Conservation (phyloP, 1,140 invertebrate genomes). For the Zophobas atratus region DNA sequence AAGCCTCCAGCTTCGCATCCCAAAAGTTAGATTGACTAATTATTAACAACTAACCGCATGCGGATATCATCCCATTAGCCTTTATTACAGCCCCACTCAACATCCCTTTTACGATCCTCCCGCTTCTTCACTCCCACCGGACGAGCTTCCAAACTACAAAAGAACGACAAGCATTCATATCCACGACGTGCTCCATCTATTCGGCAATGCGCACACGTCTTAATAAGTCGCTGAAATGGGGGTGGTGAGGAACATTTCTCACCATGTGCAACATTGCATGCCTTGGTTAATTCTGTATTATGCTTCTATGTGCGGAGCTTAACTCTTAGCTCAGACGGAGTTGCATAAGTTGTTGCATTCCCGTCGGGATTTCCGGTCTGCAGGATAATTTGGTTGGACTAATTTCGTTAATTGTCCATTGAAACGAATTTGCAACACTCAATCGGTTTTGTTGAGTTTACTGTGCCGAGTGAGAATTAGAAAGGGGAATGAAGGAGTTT, state of each 20-base stretch:
- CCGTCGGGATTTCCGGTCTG: slow-evolving; percentile 45
- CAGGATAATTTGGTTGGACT: slow-evolving; percentile 52
- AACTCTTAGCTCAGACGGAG: slow-evolving; percentile 35
- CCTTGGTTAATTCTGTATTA: slow-evolving; percentile 44
- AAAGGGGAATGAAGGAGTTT: neutral
- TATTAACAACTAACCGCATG: slow-evolving; percentile 35
- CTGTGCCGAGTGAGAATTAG: neutral
- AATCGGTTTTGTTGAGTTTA: neutral
- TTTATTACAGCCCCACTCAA: slow-evolving; percentile 31
- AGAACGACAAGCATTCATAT: slow-evolving; percentile 31
- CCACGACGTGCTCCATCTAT: neutral
- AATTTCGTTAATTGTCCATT: slow-evolving; percentile 54
- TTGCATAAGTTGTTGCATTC: slow-evolving; percentile 44
- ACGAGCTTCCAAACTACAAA: neutral
- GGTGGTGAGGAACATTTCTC: slow-evolving; percentile 32
- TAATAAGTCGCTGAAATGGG: slow-evolving; percentile 34
- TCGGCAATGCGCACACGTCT: slow-evolving; percentile 32
- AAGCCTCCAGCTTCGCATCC: neutral
- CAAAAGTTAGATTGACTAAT: slow-evolving; percentile 27
- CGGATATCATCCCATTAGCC: slow-evolving; percentile 39
- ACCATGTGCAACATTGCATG: slow-evolving; percentile 43
- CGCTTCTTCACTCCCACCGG: slow-evolving; percentile 2
- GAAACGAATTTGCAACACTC: slow-evolving; percentile 38
- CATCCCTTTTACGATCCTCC: slow-evolving; percentile 15
- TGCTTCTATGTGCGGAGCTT: slow-evolving; percentile 34